These are phyloP conservation scores for Pseudomugil gertrudae DNA, from an alignment of 2,797 vertebrate genomes.

Conservation along the genomic window DNA sequence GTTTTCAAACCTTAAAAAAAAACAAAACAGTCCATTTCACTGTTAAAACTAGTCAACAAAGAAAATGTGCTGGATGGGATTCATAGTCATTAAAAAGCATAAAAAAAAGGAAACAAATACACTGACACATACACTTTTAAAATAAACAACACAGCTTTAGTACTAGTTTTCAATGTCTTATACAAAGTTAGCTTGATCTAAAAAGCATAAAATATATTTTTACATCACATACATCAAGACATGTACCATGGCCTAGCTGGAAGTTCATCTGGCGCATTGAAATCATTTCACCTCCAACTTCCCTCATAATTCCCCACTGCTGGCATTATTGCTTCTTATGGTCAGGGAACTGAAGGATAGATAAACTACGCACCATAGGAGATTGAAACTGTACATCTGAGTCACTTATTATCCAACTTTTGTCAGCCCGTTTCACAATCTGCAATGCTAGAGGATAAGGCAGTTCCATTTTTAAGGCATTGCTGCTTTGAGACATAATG, in stretches of 20 bases:
- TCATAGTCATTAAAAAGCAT: conserved; percentile 41
- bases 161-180: conserved; percentile 86
- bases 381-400: conserved; percentile 66
- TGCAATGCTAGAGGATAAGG: conserved; percentile 82
- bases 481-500: conserved; percentile 77
- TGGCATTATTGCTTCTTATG: conserved; percentile 83
- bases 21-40: too few relatives aligned
- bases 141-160: conserved; percentile 84
- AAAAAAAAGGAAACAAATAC: conserved; percentile 51
- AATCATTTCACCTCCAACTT: conserved; percentile 59
- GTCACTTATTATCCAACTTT: conserved; percentile 61
- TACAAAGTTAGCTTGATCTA: conserved; percentile 88
- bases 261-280: conserved; percentile 73
- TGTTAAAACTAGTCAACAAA: too few relatives aligned
- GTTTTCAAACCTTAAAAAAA: conserved; percentile 28
- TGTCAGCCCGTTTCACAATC: conserved; percentile 72
- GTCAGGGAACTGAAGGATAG: conserved; percentile 60
- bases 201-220: conserved; percentile 91
- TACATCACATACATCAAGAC: conserved; percentile 82
- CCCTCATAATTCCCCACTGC: conserved; percentile 56
- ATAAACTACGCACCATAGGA: conserved; percentile 63
- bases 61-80: conserved; percentile 68
- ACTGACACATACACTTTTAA: conserved; percentile 78
- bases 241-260: conserved; percentile 78
- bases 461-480: conserved; percentile 84